phyloP scores from a whole-genome alignment of 2,797 vertebrate genomes.

The Channa striata region DNA sequence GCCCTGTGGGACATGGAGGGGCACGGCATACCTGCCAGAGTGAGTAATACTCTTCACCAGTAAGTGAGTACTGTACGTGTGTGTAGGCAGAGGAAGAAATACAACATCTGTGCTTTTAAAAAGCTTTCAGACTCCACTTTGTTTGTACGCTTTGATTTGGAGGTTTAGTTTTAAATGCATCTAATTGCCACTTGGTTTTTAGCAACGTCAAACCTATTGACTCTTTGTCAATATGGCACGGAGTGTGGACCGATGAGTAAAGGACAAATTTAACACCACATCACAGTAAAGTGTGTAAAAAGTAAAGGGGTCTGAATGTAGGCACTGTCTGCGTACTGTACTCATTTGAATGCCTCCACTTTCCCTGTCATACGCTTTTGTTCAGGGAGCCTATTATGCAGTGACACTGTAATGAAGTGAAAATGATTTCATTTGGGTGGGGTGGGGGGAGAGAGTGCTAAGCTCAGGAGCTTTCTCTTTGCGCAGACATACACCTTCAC shows the following conservation, averaged over 20 bases:
- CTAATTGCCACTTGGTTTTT: too few relatives aligned
- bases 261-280: too few relatives aligned
- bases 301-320: background rate
- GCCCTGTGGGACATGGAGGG: slow-evolving; percentile 63
- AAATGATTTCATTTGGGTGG: slow-evolving; percentile 68
- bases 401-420: slow-evolving; percentile 72
- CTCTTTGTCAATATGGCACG: background rate
- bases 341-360: slow-evolving; percentile 15
- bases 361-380: slow-evolving; percentile 32
- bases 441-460: slow-evolving; percentile 4
- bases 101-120: slow-evolving; percentile 36
- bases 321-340: background rate
- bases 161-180: background rate
- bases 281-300: background rate
- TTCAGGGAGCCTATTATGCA: slow-evolving; percentile 64
- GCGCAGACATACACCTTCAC: slow-evolving; percentile 1
- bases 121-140: background rate
- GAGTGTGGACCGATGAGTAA: too few relatives aligned
- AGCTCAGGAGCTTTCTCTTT: slow-evolving; percentile 19
- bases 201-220: background rate
- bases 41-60: slow-evolving; percentile 67
- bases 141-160: background rate
- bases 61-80: slow-evolving; percentile 20
- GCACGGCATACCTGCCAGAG: slow-evolving; percentile 65
- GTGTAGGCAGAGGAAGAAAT: slow-evolving; percentile 21